Conservation (phyloP, 1,140 invertebrate species). For the Bombus pascuorum region DNA sequence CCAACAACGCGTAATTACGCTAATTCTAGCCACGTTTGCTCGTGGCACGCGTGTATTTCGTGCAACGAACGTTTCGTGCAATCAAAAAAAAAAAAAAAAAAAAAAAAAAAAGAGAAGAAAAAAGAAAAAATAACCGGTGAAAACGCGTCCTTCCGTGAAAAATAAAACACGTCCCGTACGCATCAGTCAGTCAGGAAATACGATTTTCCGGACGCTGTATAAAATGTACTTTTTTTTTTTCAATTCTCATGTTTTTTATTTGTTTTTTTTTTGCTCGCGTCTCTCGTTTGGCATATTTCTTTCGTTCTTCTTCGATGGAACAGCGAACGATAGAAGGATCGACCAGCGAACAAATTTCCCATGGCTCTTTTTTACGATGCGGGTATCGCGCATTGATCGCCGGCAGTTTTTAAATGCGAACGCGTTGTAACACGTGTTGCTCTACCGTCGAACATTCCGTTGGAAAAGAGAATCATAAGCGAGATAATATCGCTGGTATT, state of each 20-base stretch:
- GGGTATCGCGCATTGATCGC: background rate
- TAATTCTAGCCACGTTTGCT: background rate
- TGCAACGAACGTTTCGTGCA: background rate
- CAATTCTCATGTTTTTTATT: background rate
- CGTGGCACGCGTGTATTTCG: background rate
- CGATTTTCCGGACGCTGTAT: background rate
- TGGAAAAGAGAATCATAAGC: background rate
- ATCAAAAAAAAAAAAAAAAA: background rate
- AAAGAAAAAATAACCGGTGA: background rate
- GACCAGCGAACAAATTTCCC: background rate
- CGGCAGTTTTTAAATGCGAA: background rate
- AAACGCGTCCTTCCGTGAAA: slow-evolving; percentile 19
- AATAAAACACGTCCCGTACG: background rate
- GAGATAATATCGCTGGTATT: background rate
- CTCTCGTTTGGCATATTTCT: background rate
- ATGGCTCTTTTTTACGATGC: background rate
- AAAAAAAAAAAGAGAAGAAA: background rate
- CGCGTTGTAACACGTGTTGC: background rate
- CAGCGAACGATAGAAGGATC: background rate
- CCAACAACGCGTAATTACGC: background rate
- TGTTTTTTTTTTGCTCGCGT: background rate
- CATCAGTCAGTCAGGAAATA: background rate
- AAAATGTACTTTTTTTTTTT: background rate
- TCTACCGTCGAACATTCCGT: background rate
- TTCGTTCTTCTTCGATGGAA: background rate